Conservation (phyloP, 2,113 vertebrate genomes). For the Ascaphus truei region DNA sequence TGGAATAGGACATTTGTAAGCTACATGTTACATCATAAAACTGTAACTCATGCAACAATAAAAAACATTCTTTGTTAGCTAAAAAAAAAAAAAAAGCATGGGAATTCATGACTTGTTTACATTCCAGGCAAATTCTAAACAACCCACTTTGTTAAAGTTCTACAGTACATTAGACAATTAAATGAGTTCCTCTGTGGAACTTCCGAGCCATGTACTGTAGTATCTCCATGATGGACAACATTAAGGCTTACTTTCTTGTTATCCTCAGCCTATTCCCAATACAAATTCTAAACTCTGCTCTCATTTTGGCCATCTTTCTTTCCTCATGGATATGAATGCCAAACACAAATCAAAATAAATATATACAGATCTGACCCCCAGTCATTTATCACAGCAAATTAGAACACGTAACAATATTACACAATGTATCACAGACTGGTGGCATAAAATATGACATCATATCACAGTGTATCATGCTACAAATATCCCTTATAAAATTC, state of each 20-base stretch:
- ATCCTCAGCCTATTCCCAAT: not conserved
- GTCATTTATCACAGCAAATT: not conserved
- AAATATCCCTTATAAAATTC: conserved; percentile 11
- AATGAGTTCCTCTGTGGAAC: too few species aligned
- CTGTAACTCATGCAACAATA: not conserved
- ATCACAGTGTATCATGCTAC: conserved; percentile 8
- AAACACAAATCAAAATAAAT: not conserved
- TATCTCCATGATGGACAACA: not conserved
- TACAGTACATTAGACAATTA: not conserved
- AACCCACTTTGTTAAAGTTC: not conserved
- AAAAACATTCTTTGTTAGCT: not conserved
- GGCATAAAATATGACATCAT: not conserved
- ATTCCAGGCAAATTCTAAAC: not conserved
- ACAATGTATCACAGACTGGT: conserved; percentile 1
- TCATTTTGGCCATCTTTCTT: not conserved
- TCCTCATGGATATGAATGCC: not conserved
- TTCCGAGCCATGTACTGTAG: too few species aligned
- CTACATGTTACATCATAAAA: not conserved
- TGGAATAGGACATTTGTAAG: not conserved
- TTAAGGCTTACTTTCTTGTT: not conserved
- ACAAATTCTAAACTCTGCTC: not conserved
- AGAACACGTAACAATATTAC: not conserved
- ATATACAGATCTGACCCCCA: not conserved
- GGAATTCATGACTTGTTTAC: not conserved
- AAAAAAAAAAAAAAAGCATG: not conserved